Percentiles rank a stretch among this genome's conserved stretches.
Conservation (phyloP, 2,888 invertebrate species). For the Philopedon plagiatum region DNA sequence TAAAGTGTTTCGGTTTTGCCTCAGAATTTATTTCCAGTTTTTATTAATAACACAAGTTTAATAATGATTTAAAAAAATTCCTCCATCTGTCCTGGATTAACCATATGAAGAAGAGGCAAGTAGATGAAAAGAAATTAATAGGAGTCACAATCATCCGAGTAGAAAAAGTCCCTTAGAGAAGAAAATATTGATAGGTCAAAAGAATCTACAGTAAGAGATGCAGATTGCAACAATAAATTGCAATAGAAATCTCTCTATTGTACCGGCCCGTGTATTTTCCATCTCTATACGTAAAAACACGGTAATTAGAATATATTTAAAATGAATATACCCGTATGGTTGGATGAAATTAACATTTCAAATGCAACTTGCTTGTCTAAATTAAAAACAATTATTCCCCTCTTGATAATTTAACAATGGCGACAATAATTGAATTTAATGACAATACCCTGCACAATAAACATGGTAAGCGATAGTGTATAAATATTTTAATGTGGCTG, state of each 20-base stretch:
- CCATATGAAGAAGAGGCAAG: no score
- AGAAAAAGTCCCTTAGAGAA: no score
- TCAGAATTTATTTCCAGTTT: no score
- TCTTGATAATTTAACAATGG: slow-evolving; percentile 47
- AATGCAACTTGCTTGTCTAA: slow-evolving; percentile 39
- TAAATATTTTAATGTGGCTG: slow-evolving; percentile 11
- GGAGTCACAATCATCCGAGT: no score
- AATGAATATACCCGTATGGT: background rate
- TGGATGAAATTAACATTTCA: slow-evolving; percentile 30
- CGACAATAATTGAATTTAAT: slow-evolving; percentile 43
- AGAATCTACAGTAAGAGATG: no score
- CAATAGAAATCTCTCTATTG: background rate
- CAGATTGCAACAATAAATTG: no score
- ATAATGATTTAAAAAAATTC: no score
- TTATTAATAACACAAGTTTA: no score
- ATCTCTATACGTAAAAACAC: slow-evolving; percentile 7
- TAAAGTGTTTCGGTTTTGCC: no score
- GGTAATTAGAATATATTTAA: slow-evolving; percentile 2
- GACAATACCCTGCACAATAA: slow-evolving; percentile 31
- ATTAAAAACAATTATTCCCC: slow-evolving; percentile 48
- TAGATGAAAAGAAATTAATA: no score
- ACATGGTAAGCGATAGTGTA: slow-evolving; percentile 27
- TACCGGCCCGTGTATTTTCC: background rate
- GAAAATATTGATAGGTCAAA: no score
- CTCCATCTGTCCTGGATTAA: no score